Percentiles rank a stretch among this genome's conserved stretches.
phyloP scores from a whole-genome alignment of 23 tunicate genomes.

The Trididemnum nubilum region DNA sequence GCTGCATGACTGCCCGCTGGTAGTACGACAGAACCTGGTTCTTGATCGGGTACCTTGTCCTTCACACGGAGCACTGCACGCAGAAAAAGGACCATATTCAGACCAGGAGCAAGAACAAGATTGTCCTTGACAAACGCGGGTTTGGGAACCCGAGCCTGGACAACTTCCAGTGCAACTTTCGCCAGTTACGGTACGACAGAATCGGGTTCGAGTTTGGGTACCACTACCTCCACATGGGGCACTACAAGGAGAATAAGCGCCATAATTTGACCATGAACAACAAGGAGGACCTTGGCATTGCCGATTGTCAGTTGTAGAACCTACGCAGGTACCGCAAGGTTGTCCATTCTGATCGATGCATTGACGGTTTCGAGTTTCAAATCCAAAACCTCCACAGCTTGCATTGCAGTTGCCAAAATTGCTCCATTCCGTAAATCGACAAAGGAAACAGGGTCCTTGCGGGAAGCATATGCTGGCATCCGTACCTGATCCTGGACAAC shows the following conservation, averaged over 20 bases:
- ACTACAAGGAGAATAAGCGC: slow-evolving; percentile 1
- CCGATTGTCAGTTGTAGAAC: neutral
- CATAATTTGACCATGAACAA: neutral
- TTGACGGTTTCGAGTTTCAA: neutral
- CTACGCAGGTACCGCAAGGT: neutral
- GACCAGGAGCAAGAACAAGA: slow-evolving; percentile 14
- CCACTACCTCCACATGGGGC: slow-evolving; percentile 33
- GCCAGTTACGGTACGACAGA: too few species aligned
- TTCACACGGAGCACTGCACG: neutral
- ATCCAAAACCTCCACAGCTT: neutral
- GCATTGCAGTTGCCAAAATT: neutral
- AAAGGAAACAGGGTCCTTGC: slow-evolving; percentile 14
- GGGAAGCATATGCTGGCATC: neutral
- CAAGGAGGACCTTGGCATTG: slow-evolving; percentile 1
- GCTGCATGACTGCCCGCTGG: neutral
- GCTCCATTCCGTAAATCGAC: slow-evolving; percentile 18
- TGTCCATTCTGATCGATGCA: neutral
- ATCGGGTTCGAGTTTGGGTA: neutral
- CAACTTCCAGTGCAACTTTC: neutral
- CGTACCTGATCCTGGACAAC: neutral
- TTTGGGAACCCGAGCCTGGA: neutral
- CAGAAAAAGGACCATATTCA: neutral
- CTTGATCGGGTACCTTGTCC: neutral
- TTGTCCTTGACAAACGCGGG: slow-evolving; percentile 19
- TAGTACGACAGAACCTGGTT: neutral